Evolutionary conservation across 2,888 invertebrate genomes (phyloP).

Genomic region (Cerastis rubricosa): DNA sequence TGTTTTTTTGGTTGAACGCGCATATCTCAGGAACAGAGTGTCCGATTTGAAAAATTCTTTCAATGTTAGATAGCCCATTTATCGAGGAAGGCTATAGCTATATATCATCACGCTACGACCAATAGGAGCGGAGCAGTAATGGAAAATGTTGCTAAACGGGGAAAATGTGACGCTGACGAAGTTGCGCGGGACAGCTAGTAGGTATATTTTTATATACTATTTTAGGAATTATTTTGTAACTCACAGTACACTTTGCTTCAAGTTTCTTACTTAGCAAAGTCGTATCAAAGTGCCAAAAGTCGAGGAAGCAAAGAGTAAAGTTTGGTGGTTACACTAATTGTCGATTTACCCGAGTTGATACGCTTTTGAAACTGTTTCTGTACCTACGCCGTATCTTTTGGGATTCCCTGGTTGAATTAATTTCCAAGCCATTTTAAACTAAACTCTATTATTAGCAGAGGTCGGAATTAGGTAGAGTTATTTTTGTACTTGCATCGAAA

Average conservation of each 20-base stretch:
- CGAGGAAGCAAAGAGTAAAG: constrained; percentile 19
- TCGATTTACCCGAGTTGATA: constrained; percentile 41
- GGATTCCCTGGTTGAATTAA: constrained; percentile 8
- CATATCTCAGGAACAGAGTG: no score
- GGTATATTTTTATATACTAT: not conserved
- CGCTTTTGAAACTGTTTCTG: constrained; percentile 39
- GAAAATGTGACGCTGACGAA: no score
- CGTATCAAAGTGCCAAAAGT: constrained; percentile 31
- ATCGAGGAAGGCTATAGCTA: no score
- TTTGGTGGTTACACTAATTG: constrained; percentile 41
- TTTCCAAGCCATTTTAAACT: constrained; percentile 1
- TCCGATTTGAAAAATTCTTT: no score
- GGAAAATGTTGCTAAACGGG: no score
- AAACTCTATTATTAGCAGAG: not conserved
- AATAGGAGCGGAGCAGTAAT: no score
- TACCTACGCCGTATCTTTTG: not conserved
- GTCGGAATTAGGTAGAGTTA: no score
- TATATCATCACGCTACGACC: no score
- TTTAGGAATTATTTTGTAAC: not conserved
- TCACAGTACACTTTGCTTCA: constrained; percentile 6
- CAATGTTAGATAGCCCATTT: no score
- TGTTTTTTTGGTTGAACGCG: no score
- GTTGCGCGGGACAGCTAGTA: no score
- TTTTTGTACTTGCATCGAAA: no score
- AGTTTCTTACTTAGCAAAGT: constrained; percentile 24